Evolutionary conservation across 2,888 invertebrate species (phyloP).

Genomic region (Encarsia formosa): DNA sequence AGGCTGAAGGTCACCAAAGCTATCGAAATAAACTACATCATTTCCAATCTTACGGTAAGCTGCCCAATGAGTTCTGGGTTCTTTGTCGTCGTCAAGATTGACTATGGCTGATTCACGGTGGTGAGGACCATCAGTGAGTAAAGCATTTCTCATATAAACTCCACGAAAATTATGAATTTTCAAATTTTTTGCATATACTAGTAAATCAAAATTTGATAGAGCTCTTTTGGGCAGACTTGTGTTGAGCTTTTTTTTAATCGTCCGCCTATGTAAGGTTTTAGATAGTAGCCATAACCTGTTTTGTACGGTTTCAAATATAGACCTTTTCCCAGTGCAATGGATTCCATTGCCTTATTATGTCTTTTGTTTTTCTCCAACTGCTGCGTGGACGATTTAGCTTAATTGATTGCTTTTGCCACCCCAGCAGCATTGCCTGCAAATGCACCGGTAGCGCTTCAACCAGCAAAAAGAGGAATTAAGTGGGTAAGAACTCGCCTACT

Average conservation of each 20-base stretch:
- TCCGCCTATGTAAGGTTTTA: neutral
- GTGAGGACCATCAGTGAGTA: neutral
- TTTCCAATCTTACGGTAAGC: conserved; percentile 36
- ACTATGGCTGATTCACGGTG: conserved; percentile 17
- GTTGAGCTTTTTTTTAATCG: neutral
- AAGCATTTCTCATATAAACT: neutral
- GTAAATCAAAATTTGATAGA: neutral
- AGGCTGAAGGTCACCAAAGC: conserved; percentile 43
- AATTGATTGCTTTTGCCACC: too few relatives aligned
- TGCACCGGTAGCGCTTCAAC: too few relatives aligned
- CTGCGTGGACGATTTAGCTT: too few relatives aligned
- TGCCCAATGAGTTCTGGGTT: conserved; percentile 39
- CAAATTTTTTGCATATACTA: neutral
- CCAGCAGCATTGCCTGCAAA: too few relatives aligned
- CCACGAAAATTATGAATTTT: neutral
- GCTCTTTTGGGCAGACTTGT: neutral
- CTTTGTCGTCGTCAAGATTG: conserved; percentile 19
- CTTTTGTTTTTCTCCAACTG: too few relatives aligned
- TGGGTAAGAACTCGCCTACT: too few relatives aligned
- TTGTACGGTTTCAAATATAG: neutral
- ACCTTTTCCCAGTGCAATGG: neutral
- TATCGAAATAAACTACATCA: conserved; percentile 42
- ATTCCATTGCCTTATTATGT: neutral
- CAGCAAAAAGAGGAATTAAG: too few relatives aligned
- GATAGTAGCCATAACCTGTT: neutral